These are phyloP conservation scores for Phyllotis vaccarum DNA, from an alignment of 2,797 vertebrate genomes.

Conservation along the genomic window DNA sequence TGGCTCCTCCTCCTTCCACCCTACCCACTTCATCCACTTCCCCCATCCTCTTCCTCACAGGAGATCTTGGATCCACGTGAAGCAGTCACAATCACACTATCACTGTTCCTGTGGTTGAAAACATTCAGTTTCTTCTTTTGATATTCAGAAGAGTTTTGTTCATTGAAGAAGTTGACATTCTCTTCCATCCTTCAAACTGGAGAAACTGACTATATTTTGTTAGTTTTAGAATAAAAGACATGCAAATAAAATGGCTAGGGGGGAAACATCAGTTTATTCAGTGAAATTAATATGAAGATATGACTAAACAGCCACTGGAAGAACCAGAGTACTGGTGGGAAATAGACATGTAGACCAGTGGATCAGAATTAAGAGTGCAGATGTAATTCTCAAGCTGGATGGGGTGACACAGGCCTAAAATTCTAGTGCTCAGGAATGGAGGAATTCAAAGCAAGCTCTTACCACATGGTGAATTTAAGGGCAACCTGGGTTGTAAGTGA, in stretches of 20 bases:
- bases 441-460: not conserved
- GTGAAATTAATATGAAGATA: not conserved
- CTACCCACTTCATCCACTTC: not conserved
- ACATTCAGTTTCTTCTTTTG: constrained; percentile 14
- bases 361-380: constrained; percentile 14
- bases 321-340: not conserved
- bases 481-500: not conserved
- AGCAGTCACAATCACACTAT: constrained; percentile 44
- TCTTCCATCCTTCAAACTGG: not conserved
- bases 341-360: not conserved
- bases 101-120: constrained; percentile 25
- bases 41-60: not conserved
- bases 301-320: constrained; percentile 38
- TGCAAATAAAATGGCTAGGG: constrained; percentile 46
- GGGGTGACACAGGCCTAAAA: too few relatives aligned
- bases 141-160: constrained; percentile 22
- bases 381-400: not conserved
- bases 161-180: constrained; percentile 23
- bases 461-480: not conserved
- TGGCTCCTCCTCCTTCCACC: not conserved
- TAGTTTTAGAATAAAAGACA: constrained; percentile 8
- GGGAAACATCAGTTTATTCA: constrained; percentile 42
- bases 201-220: constrained; percentile 22
- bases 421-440: not conserved
- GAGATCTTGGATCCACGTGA: constrained; percentile 50